Base-by-base conservation (phyloP, 2,888 invertebrate genomes). In the Andrena bucephala region DNA sequence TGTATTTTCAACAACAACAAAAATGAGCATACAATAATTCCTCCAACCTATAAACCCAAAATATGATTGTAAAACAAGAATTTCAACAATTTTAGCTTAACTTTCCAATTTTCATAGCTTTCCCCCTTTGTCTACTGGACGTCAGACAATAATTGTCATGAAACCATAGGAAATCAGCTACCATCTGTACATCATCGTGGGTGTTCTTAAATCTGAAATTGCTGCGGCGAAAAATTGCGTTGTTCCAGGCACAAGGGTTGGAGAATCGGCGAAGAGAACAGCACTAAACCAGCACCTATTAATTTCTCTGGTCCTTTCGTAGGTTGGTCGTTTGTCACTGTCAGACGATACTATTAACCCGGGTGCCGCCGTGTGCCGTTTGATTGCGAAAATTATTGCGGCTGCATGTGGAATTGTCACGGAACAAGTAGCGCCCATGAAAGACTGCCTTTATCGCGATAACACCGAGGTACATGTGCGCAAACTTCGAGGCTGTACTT, bases 331-430 rank as follows among this genome's bases (percentile, higher is more conserved):
- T 86, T 86, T 72, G 79, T 86, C 84, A 86, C 50, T 68, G 84
- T 81, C 86, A 70, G 76, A 70, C 76, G 77, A 86, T 85, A 79
- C 81, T 79, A 79, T 81, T 86, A 84, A 86, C 73, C 75, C 80
- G 71, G 48, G 60, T 77, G 71, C 48, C 62, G 73, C n/a, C 66
- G 69, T 57, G 76, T 68, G 71, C 63, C 78, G 86, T 84, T 86
- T 85, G 76, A 86, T 81, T 77, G 81, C 31, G 57, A 60, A 81
- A 86, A 86, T 86, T 84, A 86, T 84, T 81, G 74, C 80, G 68
- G 66, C 75, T 68, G 77, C 74, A 68, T 72, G 83, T 71, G 83
- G 68, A 74, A 83, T 77, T 83, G 83, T 83, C 83, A 74, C 70
- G 57, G 76, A 73, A 81, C 82, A 63, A 81, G 71, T 36, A 74